Evolutionary conservation across 2,113 vertebrate species (phyloP).

Genomic region (Brienomyrus longianalis): DNA sequence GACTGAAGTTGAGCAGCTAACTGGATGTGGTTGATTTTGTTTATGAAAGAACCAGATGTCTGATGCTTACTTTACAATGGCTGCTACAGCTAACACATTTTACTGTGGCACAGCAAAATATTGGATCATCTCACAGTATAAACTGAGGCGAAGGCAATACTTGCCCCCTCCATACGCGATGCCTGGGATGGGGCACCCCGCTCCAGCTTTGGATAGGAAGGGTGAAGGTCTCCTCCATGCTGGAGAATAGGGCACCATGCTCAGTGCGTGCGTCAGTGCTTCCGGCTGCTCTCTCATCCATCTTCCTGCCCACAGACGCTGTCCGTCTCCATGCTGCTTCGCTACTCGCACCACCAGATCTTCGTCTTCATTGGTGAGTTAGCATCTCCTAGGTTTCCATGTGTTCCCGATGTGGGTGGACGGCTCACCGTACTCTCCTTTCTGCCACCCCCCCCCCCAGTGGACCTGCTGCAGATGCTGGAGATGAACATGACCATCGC

Average conservation of each 20-base stretch:
- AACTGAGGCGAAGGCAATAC: neutral
- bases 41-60: neutral
- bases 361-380: conserved; percentile 92
- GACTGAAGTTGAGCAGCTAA: neutral
- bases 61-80: neutral
- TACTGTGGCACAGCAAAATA: neutral
- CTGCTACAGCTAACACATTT: neutral
- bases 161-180: neutral
- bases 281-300: neutral
- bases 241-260: neutral
- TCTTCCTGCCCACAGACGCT: conserved; percentile 70
- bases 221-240: neutral
- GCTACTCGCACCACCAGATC: conserved; percentile 97
- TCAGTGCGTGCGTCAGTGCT: neutral
- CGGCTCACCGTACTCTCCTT: neutral
- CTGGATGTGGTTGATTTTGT: neutral
- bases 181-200: neutral
- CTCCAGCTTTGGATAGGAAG: neutral
- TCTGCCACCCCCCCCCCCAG: conserved; percentile 50
- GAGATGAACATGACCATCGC: conserved; percentile 99
- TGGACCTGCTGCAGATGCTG: conserved; percentile 96
- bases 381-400: neutral
- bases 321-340: conserved; percentile 90
- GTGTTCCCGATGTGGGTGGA: neutral
- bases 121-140: neutral